Evolutionary conservation across 2,113 vertebrate species (phyloP).

Genomic region (Recurvirostra avosetta): DNA sequence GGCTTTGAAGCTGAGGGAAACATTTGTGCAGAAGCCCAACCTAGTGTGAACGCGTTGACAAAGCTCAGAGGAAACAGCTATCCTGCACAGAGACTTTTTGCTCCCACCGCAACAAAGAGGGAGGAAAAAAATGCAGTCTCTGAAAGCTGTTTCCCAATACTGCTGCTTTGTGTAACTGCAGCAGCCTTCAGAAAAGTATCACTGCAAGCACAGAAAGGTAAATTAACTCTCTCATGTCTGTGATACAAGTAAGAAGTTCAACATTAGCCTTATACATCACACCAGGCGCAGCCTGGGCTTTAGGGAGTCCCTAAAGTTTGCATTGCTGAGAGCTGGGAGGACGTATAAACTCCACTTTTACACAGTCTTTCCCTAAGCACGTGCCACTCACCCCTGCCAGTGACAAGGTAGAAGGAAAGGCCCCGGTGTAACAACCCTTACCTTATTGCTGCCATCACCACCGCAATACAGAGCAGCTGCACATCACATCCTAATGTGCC

Average conservation of each 20-base stretch:
- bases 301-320: not conserved
- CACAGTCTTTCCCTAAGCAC: rapidly evolving
- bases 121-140: not conserved
- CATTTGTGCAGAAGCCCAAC: not conserved
- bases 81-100: not conserved
- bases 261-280: not conserved
- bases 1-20: not conserved
- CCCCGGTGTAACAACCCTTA: rapidly evolving
- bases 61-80: not conserved
- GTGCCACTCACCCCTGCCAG: not conserved
- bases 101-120: not conserved
- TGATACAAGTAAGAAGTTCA: not conserved
- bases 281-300: not conserved
- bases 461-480: not conserved
- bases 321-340: not conserved
- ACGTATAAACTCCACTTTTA: rapidly evolving
- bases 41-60: not conserved
- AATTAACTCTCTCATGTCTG: not conserved
- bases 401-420: not conserved
- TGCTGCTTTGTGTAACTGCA: not conserved
- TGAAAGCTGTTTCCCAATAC: not conserved
- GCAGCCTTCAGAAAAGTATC: not conserved
- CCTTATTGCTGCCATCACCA: not conserved
- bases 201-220: not conserved
- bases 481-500: rapidly evolving